Evolutionary conservation across 1,140 invertebrate species (phyloP).

Genomic region (Drosophila miranda): DNA sequence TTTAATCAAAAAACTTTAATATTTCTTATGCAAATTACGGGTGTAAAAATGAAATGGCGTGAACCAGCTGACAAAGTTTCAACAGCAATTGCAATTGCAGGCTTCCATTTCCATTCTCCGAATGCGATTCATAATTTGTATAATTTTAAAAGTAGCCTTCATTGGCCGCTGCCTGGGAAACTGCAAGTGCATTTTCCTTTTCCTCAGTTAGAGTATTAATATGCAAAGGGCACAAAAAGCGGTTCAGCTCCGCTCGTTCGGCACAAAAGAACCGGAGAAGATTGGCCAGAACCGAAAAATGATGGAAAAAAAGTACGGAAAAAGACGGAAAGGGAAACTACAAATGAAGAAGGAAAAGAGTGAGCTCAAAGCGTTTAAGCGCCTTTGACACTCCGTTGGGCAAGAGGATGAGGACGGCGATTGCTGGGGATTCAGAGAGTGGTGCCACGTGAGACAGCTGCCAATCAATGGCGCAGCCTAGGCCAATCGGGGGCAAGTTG

Average conservation of each 20-base stretch:
- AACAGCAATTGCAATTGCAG: no score
- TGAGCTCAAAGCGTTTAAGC: slow-evolving; percentile 65
- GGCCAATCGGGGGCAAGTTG: slow-evolving; percentile 40
- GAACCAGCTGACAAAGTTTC: no score
- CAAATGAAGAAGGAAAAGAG: slow-evolving; percentile 7
- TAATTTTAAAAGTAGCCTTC: no score
- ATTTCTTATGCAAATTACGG: no score
- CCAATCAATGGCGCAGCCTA: slow-evolving; percentile 63
- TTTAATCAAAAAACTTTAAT: no score
- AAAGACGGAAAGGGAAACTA: slow-evolving; percentile 6
- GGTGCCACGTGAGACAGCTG: slow-evolving; percentile 70
- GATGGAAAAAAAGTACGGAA: slow-evolving; percentile 1
- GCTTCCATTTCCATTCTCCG: no score
- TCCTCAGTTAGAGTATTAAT: slow-evolving; percentile 35
- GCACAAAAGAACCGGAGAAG: slow-evolving; percentile 42
- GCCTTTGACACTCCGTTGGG: slow-evolving; percentile 59
- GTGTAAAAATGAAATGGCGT: no score
- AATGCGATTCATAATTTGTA: no score
- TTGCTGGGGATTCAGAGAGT: slow-evolving; percentile 46
- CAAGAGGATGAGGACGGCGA: slow-evolving; percentile 16
- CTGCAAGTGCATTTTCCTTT: background rate
- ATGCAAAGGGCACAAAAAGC: slow-evolving; percentile 34
- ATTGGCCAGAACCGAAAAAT: slow-evolving; percentile 40
- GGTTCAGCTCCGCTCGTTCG: slow-evolving; percentile 24
- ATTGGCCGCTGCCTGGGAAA: background rate